Conservation (phyloP, 2,797 vertebrate species). For the Sus cebifrons region DNA sequence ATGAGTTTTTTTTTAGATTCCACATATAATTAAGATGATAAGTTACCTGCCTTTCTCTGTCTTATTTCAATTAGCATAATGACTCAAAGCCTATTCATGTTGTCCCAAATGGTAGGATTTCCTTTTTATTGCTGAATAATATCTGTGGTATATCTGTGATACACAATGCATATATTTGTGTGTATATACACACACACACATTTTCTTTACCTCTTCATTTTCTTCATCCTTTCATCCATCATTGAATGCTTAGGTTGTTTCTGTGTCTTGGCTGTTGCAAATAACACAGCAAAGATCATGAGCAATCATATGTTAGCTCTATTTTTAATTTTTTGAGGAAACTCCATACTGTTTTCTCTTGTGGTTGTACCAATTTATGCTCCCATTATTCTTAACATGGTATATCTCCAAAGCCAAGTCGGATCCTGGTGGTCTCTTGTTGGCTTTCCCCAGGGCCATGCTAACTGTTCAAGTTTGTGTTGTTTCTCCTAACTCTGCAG, state of each 20-base stretch:
- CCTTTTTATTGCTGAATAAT: not conserved
- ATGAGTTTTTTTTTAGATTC: not conserved
- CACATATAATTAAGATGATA: not conserved
- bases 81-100: not conserved
- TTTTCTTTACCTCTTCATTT: not conserved
- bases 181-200: too few species aligned
- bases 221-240: not conserved
- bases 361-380: not conserved
- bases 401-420: not conserved
- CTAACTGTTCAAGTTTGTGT: not conserved
- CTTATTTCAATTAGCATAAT: not conserved
- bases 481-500: not conserved
- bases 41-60: not conserved
- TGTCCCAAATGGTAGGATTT: not conserved
- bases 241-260: not conserved
- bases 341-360: not conserved
- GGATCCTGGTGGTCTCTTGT: not conserved
- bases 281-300: not conserved
- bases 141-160: not conserved
- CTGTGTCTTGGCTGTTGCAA: not conserved
- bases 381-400: not conserved
- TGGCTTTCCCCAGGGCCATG: not conserved
- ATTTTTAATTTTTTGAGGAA: not conserved
- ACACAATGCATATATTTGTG: too few species aligned
- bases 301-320: not conserved